Percentiles rank a stretch among this genome's conserved stretches.
These are phyloP conservation scores for Maccullochella peelii DNA, from an alignment of 2,113 vertebrate genomes.

Conservation along the genomic window DNA sequence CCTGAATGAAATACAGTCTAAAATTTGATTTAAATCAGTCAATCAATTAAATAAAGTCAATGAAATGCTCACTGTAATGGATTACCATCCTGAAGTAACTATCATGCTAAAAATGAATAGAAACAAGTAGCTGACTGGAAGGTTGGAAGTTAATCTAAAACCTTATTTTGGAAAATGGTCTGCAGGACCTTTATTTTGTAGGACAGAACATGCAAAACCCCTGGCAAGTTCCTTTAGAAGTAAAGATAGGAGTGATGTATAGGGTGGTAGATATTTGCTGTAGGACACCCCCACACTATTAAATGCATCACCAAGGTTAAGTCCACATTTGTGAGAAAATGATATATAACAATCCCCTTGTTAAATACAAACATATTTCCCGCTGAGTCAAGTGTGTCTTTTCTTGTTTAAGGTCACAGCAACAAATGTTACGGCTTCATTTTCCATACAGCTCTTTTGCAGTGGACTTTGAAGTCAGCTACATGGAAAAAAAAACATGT, in stretches of 20 bases:
- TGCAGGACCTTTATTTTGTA: slow-evolving; percentile 6
- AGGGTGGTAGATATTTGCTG: neutral
- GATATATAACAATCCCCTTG: neutral
- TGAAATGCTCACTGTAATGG: neutral
- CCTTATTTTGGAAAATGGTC: neutral
- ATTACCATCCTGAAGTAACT: neutral
- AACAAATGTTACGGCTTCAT: slow-evolving; percentile 1
- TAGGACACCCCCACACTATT: neutral
- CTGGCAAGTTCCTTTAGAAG: neutral
- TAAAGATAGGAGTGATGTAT: neutral
- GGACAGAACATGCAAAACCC: neutral
- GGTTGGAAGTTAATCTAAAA: neutral
- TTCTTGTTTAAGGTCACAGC: slow-evolving; percentile 30
- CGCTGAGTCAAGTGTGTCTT: neutral
- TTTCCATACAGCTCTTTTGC: slow-evolving; percentile 6
- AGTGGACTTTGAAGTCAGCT: slow-evolving; percentile 36
- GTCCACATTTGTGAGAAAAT: neutral
- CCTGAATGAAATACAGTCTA: neutral
- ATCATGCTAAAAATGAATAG: neutral
- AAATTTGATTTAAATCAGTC: no score
- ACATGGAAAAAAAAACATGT: slow-evolving; percentile 21
- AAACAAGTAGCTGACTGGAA: neutral
- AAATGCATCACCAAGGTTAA: neutral
- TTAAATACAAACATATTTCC: neutral
- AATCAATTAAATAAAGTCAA: neutral